phyloP scores from a whole-genome alignment of 2,113 vertebrate genomes.

The Ursus arctos region DNA sequence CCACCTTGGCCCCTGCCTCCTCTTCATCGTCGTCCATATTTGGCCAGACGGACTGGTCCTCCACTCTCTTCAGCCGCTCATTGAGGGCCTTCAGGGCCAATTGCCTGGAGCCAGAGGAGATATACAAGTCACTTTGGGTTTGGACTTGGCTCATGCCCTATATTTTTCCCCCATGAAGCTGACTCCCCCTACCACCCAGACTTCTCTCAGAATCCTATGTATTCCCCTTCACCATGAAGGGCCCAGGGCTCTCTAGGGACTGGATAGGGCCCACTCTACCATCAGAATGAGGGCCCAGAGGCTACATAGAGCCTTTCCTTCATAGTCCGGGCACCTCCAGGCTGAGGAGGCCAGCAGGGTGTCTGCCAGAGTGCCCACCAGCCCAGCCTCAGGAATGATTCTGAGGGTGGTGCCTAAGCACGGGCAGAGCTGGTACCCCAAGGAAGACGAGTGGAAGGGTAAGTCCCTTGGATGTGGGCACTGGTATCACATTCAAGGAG shows the following conservation, averaged over 20 bases:
- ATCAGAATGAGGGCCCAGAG: not conserved
- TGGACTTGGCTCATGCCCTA: not conserved
- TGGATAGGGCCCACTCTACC: not conserved
- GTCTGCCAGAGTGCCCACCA: not conserved
- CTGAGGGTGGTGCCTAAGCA: not conserved
- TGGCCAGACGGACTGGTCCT: conserved; percentile 97
- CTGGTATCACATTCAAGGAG: not conserved
- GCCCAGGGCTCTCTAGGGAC: not conserved
- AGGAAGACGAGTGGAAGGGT: not conserved
- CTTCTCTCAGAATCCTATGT: not conserved
- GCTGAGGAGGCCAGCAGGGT: not conserved
- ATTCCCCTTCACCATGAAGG: not conserved
- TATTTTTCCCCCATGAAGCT: not conserved
- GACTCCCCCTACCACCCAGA: not conserved
- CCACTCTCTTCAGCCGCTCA: conserved; percentile 96
- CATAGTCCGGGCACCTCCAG: not conserved
- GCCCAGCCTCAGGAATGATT: not conserved
- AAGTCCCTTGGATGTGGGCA: not conserved
- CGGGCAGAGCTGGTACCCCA: not conserved
- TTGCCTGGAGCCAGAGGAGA: conserved; percentile 90
- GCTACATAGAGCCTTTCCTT: not conserved
- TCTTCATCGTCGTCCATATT: conserved; percentile 99
- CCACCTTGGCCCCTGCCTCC: conserved; percentile 87
- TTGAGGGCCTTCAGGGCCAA: conserved; percentile 98
- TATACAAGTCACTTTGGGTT: not conserved